Percentiles rank a stretch among this genome's conserved stretches.
Evolutionary conservation across 2,113 vertebrate species (phyloP).

Genomic region (Syngnathus typhle): DNA sequence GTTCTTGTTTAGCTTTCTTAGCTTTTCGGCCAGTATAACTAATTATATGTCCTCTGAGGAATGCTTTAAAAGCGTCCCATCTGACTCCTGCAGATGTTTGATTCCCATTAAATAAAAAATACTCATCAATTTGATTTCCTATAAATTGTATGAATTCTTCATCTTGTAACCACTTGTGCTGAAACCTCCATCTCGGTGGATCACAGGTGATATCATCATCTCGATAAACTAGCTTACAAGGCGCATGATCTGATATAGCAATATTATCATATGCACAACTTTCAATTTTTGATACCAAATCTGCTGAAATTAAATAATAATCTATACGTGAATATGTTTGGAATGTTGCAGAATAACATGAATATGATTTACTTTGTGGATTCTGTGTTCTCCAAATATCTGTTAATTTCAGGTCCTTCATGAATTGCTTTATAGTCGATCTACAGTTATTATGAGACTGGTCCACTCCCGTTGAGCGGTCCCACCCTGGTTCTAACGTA

Average conservation of each 20-base stretch:
- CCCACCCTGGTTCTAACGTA: not conserved
- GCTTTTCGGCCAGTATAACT: too few relatives aligned
- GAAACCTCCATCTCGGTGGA: not conserved
- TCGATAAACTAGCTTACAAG: not conserved
- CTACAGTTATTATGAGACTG: not conserved
- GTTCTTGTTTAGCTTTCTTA: too few relatives aligned
- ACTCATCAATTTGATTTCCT: not conserved
- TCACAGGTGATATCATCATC: not conserved
- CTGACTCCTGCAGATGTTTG: not conserved
- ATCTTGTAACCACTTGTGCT: slow-evolving; percentile 5
- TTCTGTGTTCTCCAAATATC: not conserved
- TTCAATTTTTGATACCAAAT: not conserved
- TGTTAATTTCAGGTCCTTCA: not conserved
- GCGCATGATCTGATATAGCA: not conserved
- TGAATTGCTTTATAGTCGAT: not conserved
- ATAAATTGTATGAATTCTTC: not conserved
- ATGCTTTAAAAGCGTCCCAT: not conserved
- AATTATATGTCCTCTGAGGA: too few relatives aligned
- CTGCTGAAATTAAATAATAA: not conserved
- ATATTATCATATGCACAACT: not conserved
- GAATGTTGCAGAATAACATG: not conserved
- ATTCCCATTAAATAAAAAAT: not conserved
- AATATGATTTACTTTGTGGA: not conserved
- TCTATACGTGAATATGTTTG: not conserved
- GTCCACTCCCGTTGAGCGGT: not conserved